Evolutionary conservation across 2,113 vertebrate species (phyloP), one percentile per base, ranked within the genome.

Genomic region (Xiphophorus maculatus): DNA sequence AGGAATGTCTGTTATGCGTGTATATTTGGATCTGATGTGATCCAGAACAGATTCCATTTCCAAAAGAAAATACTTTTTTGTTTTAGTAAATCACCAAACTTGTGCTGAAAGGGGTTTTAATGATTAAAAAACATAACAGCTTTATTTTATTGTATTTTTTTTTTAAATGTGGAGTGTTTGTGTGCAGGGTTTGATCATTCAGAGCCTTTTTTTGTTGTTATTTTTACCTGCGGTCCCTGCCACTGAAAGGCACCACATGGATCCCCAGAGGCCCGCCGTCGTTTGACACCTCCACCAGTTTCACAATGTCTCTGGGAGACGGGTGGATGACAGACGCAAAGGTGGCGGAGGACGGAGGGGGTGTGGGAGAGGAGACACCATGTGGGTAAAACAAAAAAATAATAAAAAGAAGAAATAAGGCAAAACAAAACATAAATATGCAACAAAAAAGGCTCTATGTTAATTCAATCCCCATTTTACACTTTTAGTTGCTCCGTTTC

Each of bases 171-270:
- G 22, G 22, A 54, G 22, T 7, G 7, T n/a, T 58, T 54, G 19
- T 48, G 17, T 58, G 51, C 19, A n/a, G 32, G 22, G 12, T 65
- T 65, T 33, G 33, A 5, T 65, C 63, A 5, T 11, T 65, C 33
- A 22, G 32, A 58, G 22, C 17, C 8, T 17, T n/a, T 22, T n/a
- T 25, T 40, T 66, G 66, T n/a, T 66, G 66, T n/a, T 64, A 15
- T 63, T n/a, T 90, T 98, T 98, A 99, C 98, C 98, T 99, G 95
- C 97, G 96, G 67, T 97, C 97, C 88, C 95, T 95, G 85, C 96
- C 96, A 94, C 97, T 98, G 96, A 97, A 99, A 94, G 98, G 98
- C 94, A 99, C 97, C 93, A 99, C 98, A 92, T 99, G 98, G 96
- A 99, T 99, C 66, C 98, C 98, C 94, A 99, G 93, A 83, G 97